phyloP scores from a whole-genome alignment of 1,140 invertebrate species.

The Pseudomyrmex concolor region DNA sequence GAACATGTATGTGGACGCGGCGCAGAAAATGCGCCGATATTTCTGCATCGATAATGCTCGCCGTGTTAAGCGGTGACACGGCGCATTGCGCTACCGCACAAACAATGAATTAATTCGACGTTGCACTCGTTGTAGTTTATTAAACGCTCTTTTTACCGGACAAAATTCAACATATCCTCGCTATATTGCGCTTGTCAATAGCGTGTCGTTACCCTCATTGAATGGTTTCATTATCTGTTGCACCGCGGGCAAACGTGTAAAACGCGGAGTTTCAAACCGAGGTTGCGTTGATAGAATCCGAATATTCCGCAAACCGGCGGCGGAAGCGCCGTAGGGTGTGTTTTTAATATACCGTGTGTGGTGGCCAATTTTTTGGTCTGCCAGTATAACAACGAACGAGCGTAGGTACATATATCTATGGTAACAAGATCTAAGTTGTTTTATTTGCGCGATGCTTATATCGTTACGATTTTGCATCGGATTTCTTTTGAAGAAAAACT shows the following conservation, averaged over 20 bases:
- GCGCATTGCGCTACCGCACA: neutral
- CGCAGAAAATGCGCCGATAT: constrained; percentile 7
- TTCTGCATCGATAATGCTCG: constrained; percentile 40
- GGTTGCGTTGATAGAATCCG: constrained; percentile 47
- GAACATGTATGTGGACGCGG: neutral
- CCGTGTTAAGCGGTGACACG: neutral
- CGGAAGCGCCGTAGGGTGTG: constrained; percentile 47
- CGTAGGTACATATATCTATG: constrained; percentile 49
- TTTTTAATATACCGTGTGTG: constrained; percentile 64
- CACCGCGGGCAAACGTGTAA: constrained; percentile 37
- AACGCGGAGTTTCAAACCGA: constrained; percentile 8
- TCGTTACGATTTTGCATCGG: constrained; percentile 14
- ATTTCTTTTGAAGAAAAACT: neutral
- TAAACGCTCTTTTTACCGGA: constrained; percentile 39
- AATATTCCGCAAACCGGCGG: constrained; percentile 38
- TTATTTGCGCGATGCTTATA: constrained; percentile 34
- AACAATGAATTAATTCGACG: constrained; percentile 46
- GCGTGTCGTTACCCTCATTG: constrained; percentile 52
- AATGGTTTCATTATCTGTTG: constrained; percentile 57
- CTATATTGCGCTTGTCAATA: constrained; percentile 11
- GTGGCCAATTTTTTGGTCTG: constrained; percentile 18
- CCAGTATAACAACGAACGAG: constrained; percentile 20
- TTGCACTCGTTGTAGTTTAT: constrained; percentile 33
- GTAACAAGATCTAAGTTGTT: constrained; percentile 54
- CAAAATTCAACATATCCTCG: constrained; percentile 11